Conservation (phyloP, 2,113 vertebrate genomes). For the Sebastes fasciatus region DNA sequence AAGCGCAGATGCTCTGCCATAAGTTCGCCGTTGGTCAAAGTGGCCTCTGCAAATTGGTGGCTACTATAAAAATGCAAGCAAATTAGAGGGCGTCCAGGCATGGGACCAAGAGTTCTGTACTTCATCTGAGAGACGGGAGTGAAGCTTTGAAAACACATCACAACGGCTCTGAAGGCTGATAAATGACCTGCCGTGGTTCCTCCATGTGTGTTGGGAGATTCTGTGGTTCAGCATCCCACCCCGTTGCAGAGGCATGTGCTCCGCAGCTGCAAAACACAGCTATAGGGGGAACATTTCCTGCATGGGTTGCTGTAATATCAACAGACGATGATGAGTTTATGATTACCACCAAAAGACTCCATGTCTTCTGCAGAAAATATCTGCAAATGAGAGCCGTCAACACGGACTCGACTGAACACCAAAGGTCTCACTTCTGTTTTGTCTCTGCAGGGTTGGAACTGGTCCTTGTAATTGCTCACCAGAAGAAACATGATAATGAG, state of each 20-base stretch:
- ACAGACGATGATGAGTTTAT: slow-evolving; percentile 7
- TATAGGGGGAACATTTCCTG: neutral
- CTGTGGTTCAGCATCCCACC: slow-evolving; percentile 44
- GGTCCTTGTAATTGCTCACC: neutral
- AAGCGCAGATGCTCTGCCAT: slow-evolving; percentile 32
- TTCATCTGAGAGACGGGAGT: slow-evolving; percentile 29
- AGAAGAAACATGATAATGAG: neutral
- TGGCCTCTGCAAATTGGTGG: slow-evolving; percentile 68
- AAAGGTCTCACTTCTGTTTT: neutral
- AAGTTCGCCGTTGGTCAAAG: slow-evolving; percentile 45
- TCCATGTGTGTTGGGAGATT: slow-evolving; percentile 44
- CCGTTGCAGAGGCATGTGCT: slow-evolving; percentile 37
- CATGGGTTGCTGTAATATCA: slow-evolving; percentile 18
- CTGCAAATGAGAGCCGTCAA: neutral
- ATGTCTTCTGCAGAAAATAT: neutral
- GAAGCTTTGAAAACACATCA: slow-evolving; percentile 54
- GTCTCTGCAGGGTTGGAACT: neutral
- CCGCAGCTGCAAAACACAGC: slow-evolving; percentile 37
- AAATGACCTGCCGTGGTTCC: slow-evolving; percentile 45
- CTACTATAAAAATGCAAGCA: slow-evolving; percentile 63
- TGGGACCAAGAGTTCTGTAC: slow-evolving; percentile 36
- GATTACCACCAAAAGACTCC: neutral
- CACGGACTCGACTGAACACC: neutral
- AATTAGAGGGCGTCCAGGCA: slow-evolving; percentile 64
- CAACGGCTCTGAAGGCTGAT: slow-evolving; percentile 45